Evolutionary conservation across 1,140 invertebrate species (phyloP).

Genomic region (Probaryconus sp.): DNA sequence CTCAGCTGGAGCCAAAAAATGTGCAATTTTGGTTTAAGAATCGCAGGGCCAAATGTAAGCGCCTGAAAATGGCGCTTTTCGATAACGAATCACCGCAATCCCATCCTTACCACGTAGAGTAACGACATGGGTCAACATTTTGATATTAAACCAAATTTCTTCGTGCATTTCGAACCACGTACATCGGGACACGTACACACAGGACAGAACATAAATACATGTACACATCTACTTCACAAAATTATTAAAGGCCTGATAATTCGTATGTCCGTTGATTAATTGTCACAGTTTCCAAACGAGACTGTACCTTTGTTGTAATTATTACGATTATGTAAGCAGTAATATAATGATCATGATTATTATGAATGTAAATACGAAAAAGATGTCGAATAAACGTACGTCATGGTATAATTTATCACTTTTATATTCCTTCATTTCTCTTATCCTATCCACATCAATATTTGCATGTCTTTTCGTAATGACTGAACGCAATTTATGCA

Average conservation of each 20-base stretch:
- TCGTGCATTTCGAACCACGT: conserved; percentile 29
- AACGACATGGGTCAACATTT: conserved; percentile 46
- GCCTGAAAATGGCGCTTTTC: conserved; percentile 92
- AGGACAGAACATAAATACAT: conserved; percentile 34
- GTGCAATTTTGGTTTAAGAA: conserved; percentile 99
- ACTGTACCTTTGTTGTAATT: conserved; percentile 75
- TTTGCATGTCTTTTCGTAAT: conserved; percentile 45
- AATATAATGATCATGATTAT: conserved; percentile 70
- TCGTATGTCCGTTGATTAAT: conserved; percentile 59
- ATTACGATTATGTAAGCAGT: conserved; percentile 73
- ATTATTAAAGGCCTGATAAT: conserved; percentile 58
- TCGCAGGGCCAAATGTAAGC: conserved; percentile 95
- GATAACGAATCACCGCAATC: conserved; percentile 81
- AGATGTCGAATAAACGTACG: conserved; percentile 76
- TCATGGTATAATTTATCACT: conserved; percentile 65
- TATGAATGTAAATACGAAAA: conserved; percentile 76
- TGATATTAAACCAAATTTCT: conserved; percentile 42
- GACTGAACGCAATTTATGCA: conserved; percentile 19
- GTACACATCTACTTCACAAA: conserved; percentile 47
- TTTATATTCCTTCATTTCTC: conserved; percentile 56
- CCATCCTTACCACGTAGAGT: conserved; percentile 76
- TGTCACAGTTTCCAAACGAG: conserved; percentile 44
- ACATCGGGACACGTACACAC: conserved; percentile 28
- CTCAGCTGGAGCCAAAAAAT: conserved; percentile 96
- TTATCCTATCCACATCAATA: conserved; percentile 51